These are phyloP conservation scores for Cantharis lateralis DNA, from an alignment of 2,888 invertebrate genomes.

Conservation along the genomic window DNA sequence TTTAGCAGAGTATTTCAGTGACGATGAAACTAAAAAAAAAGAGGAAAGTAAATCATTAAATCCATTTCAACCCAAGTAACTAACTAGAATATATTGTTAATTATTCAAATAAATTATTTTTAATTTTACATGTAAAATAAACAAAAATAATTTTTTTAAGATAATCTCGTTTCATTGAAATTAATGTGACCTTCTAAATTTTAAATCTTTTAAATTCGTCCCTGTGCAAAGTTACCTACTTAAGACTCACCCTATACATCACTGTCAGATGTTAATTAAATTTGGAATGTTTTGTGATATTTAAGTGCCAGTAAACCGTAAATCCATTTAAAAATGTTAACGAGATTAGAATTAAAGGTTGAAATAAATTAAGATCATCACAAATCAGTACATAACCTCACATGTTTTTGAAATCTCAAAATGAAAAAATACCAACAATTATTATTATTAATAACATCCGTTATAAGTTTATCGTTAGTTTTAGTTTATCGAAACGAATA, in stretches of 20 bases:
- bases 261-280: not conserved
- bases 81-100: constrained; percentile 31
- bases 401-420: not conserved
- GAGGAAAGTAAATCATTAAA: constrained; percentile 24
- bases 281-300: not conserved
- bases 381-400: not conserved
- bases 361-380: not conserved
- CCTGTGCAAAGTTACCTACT: not conserved
- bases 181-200: no score
- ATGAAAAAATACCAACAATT: constrained; percentile 80
- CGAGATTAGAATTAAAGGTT: not conserved
- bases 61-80: constrained; percentile 28
- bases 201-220: not conserved
- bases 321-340: not conserved
- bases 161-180: not conserved
- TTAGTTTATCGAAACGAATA: constrained; percentile 87
- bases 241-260: not conserved
- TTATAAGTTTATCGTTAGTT: constrained; percentile 73
- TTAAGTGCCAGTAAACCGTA: not conserved
- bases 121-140: not conserved
- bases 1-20: constrained; percentile 53
- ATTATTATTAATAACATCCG: constrained; percentile 70
- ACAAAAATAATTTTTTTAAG: not conserved
- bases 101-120: not conserved
- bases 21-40: constrained; percentile 50